Percentiles rank a stretch among this genome's conserved stretches.
These are phyloP conservation scores for Athalia circularis DNA, from an alignment of 2,888 invertebrate genomes.

Conservation along the genomic window DNA sequence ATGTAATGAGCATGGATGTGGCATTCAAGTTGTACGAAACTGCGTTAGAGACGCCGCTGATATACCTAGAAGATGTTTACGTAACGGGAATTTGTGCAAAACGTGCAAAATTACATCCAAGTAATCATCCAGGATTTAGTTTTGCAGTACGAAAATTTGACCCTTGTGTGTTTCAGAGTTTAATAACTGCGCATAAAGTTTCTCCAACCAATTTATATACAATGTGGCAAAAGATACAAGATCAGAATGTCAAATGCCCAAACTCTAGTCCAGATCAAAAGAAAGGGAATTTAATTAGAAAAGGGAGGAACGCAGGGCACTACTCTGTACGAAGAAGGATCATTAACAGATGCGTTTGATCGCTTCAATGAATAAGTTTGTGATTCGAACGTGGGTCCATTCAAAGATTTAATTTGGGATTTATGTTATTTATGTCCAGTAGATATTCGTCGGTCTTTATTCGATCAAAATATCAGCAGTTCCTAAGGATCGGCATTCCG, in stretches of 20 bases:
- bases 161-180: constrained; percentile 75
- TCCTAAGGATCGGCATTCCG: too few relatives aligned
- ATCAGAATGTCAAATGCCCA: constrained; percentile 59
- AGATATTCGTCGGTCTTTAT: constrained; percentile 6
- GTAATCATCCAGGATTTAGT: constrained; percentile 81
- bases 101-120: constrained; percentile 77
- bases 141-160: constrained; percentile 76
- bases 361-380: not conserved
- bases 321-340: not conserved
- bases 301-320: constrained; percentile 55
- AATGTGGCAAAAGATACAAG: constrained; percentile 67
- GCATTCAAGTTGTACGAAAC: constrained; percentile 81
- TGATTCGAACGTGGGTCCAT: constrained; percentile 11
- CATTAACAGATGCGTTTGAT: constrained; percentile 32
- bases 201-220: constrained; percentile 74
- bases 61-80: constrained; percentile 88
- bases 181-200: constrained; percentile 78
- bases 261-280: constrained; percentile 55
- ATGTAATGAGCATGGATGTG: constrained; percentile 83
- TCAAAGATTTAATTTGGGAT: not conserved
- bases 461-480: constrained; percentile 4
- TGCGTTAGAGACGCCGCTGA: constrained; percentile 81
- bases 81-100: constrained; percentile 85
- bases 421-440: not conserved
- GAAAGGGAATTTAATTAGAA: constrained; percentile 55